Evolutionary conservation across 1,140 invertebrate species (phyloP), one percentile per base, ranked within the genome.

Genomic region (Pachypeltis micranthus): DNA sequence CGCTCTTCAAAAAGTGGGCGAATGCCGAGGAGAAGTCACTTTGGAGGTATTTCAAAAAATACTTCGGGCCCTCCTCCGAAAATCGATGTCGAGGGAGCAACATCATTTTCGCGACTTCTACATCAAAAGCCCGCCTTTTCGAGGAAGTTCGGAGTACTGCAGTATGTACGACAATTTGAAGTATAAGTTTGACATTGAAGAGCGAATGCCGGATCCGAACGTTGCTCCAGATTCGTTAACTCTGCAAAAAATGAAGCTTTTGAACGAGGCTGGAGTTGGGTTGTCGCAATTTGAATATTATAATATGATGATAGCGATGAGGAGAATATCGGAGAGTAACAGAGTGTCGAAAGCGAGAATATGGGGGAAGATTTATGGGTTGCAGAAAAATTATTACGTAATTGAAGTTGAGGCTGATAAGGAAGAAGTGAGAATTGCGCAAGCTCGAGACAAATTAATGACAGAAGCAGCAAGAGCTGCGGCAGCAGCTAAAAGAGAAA

Each of bases 241-340:
- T 12, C 31, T 59, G 27, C 26, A 59, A 59, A 59, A 59, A n/a
- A 29, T 31, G 28, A 59, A 31, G 28, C 25, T 59, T 2, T 31
- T 59, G 3, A 59, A 26, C 3, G 57, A 59, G 31, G 26, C 57
- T 31, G 57, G 57, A 2, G 27, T 59, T 14, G 57, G 57, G 3
- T 31, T 59, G n/a, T 29, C 57, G 27, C 1, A 31, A 23, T 29
- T 31, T 31, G 57, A 59, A 59, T 19, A n/a, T 31, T 59, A 59
- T 23, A 31, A 59, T 31, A 31, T 59, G 57, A 27, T 59, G 26
- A 57, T 59, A 16, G 57, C 57, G 16, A 59, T 59, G 57, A 59
- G 29, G 55, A 59, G 31, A 59, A 16, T 59, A 7, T n/a, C 57
- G 2, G 57, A 59, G 31, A 16, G 31, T 4, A n/a, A 59, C 26